These are phyloP conservation scores for Willisornis vidua DNA, from an alignment of 2,113 vertebrate species.

Conservation along the genomic window DNA sequence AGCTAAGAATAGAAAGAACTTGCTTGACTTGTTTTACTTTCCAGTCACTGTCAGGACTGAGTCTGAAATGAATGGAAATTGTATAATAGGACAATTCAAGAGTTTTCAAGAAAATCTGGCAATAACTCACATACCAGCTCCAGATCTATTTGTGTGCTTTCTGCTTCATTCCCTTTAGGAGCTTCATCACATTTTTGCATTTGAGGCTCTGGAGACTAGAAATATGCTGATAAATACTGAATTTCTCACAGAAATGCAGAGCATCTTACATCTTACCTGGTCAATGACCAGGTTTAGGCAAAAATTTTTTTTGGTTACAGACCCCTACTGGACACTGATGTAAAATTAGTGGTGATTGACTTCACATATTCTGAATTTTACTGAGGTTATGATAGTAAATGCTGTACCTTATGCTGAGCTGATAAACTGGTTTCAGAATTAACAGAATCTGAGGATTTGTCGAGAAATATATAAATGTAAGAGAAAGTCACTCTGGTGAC, in stretches of 20 bases:
- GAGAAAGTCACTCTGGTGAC: not conserved
- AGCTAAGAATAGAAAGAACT: not conserved
- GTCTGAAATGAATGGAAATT: not conserved
- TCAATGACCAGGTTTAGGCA: not conserved
- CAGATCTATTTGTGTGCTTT: not conserved
- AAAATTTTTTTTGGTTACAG: not conserved
- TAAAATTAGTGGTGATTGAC: not conserved
- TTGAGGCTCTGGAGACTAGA: not conserved
- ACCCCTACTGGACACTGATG: not conserved
- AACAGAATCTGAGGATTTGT: not conserved
- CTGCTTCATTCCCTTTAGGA: not conserved
- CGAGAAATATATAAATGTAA: not conserved
- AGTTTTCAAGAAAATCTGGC: not conserved
- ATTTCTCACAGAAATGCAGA: not conserved
- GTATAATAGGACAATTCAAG: not conserved
- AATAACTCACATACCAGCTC: not conserved
- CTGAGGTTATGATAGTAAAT: not conserved
- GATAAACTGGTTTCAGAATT: not conserved
- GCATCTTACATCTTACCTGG: not conserved
- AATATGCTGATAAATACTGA: not conserved
- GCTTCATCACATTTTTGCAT: not conserved
- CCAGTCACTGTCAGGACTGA: not conserved
- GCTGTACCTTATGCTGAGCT: not conserved
- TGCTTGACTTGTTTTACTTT: not conserved
- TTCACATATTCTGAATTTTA: not conserved